Evolutionary conservation across 2,888 invertebrate species (phyloP), one percentile per base, ranked within the genome.

Genomic region (Yponomeuta cagnagella): DNA sequence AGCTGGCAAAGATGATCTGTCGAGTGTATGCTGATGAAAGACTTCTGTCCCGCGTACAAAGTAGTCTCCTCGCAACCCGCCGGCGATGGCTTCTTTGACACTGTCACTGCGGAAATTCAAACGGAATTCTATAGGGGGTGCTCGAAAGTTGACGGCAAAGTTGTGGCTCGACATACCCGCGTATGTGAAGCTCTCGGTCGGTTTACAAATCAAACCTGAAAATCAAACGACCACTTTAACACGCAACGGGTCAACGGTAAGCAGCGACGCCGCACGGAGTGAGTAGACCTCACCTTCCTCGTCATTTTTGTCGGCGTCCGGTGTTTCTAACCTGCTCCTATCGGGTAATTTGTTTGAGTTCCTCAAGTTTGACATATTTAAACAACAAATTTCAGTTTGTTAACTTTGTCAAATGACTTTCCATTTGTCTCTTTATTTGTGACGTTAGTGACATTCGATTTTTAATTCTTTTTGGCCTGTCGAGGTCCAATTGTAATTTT

Each of bases 341-440:
- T 89, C 85, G 73, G 86, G 77, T 83, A 85, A 82, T 88, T 88
- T 90, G 76, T 85, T 80, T 80, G 80, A 81, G 86, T 88, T 89
- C 87, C 85, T 90, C 83, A 86, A 85, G 78, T 87, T 76, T 88
- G 90, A 91, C 92, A 92, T 92, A 88, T 86, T 90, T 86, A 81
- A 86, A 90, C 90, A 87, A 87, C 84, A 85, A 92, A 90, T 92
- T 91, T 92, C 88, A 89, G 82, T 85, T 82, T 84, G 84, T 83
- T 80, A 85, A 79, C 82, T 84, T 87, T 88, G 88, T 89, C 88
- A 89, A 89, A 90, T 84, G 80, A 79, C 83, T 87, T 85, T 85
- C 82, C 85, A 87, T 88, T 89, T 88, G 87, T 88, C 87, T 84
- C 81, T 82, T 82, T 81, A 79, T 76, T 75, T 74, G 74, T 78